phyloP scores from a whole-genome alignment of 64 coral and sea anemone species.

The Stichodactyla helianthus region DNA sequence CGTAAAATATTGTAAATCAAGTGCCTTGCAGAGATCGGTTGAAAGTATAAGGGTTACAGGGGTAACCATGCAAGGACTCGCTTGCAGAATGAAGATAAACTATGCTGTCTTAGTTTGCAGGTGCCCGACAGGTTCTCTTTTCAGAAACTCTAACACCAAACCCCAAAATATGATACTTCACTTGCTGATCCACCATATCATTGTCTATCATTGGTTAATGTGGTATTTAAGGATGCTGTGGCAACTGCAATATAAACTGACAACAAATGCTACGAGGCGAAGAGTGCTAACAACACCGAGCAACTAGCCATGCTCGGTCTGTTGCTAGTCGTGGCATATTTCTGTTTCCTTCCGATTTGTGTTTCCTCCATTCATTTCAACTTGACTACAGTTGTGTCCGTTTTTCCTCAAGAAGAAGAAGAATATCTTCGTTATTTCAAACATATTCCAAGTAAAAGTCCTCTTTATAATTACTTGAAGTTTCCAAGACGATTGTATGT shows the following conservation, averaged over 20 bases:
- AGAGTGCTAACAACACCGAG: background rate
- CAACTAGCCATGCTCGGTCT: background rate
- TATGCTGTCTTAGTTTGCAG: no score
- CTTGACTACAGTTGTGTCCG: background rate
- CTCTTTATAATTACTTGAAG: constrained; percentile 34
- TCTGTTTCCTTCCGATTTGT: background rate
- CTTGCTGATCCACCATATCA: background rate
- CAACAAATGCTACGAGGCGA: background rate
- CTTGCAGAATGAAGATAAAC: no score
- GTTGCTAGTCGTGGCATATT: background rate
- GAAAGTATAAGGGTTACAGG: no score
- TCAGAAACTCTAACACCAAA: background rate
- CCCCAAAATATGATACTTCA: no score
- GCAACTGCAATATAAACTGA: background rate
- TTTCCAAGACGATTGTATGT: constrained; percentile 28
- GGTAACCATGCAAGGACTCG: no score
- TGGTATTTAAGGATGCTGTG: background rate
- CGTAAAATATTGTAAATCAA: no score
- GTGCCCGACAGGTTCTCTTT: background rate
- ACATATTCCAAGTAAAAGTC: background rate
- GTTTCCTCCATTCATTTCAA: background rate
- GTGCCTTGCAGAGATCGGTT: no score
- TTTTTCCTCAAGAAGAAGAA: background rate
- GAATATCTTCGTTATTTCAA: constrained; percentile 2
- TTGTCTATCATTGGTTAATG: constrained; percentile 3